A percentile compares a stretch with the other conserved stretches of the same genome.
phyloP scores from a whole-genome alignment of 2,113 vertebrate species.

The Poeciliopsis turrubarensis region DNA sequence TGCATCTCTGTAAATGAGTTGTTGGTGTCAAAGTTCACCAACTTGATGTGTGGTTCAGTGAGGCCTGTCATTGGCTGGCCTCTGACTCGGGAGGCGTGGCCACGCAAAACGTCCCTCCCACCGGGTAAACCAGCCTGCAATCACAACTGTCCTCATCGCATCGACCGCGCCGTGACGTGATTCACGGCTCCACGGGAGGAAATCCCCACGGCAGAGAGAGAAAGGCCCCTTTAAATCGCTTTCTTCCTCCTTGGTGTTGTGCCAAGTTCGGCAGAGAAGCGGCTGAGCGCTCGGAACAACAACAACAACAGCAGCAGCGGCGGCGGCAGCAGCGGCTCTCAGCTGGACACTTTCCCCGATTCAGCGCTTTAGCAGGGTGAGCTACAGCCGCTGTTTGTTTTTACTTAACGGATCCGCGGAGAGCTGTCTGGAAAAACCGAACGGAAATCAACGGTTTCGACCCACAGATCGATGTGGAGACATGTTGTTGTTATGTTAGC shows the following conservation, averaged over 20 bases:
- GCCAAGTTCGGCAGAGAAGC: constrained; percentile 22
- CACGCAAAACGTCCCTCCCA: background rate
- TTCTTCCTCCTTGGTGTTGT: constrained; percentile 33
- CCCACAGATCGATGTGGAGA: background rate
- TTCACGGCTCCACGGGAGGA: constrained; percentile 65
- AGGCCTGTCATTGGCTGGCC: constrained; percentile 45
- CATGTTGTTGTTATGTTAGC: background rate
- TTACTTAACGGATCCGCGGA: background rate
- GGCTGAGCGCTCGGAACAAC: constrained; percentile 46
- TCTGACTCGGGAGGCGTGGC: constrained; percentile 33
- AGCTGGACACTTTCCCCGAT: constrained; percentile 31
- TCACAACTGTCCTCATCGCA: constrained; percentile 32
- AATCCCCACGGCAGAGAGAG: constrained; percentile 68
- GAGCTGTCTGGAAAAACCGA: background rate
- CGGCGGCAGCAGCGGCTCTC: background rate
- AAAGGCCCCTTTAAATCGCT: constrained; percentile 65
- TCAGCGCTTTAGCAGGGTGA: constrained; percentile 44
- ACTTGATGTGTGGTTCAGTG: background rate
- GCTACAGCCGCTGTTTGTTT: background rate
- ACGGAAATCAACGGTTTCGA: background rate
- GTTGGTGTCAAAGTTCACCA: background rate
- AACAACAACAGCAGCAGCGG: constrained; percentile 72
- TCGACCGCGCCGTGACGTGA: constrained; percentile 59
- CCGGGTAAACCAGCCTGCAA: background rate
- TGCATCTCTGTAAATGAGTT: background rate